Evolutionary conservation across 2,797 vertebrate genomes (phyloP).

Genomic region (Australoheros facetus): DNA sequence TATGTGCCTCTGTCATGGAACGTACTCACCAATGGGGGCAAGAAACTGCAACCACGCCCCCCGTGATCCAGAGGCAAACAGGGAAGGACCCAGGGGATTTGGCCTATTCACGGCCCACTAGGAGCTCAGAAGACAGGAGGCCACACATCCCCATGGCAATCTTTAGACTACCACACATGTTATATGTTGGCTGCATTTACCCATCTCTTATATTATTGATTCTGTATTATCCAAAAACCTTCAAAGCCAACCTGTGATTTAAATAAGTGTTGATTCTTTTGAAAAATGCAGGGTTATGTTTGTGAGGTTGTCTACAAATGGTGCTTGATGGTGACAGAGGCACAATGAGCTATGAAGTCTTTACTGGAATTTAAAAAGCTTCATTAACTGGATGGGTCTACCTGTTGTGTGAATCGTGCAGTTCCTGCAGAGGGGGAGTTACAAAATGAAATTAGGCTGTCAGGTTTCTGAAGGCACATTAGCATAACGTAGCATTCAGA

Average conservation of each 20-base stretch:
- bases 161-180: no score
- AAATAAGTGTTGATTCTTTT: constrained; percentile 7
- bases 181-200: no score
- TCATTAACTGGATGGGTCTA: constrained; percentile 48
- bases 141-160: no score
- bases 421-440: constrained; percentile 22
- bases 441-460: constrained; percentile 58
- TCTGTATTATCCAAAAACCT: constrained; percentile 1
- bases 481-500: constrained; percentile 54
- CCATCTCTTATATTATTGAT: no score
- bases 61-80: no score
- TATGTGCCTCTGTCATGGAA: no score
- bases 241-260: constrained; percentile 26
- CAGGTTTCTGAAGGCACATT: constrained; percentile 59
- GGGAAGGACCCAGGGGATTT: no score
- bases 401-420: constrained; percentile 13
- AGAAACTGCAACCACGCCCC: no score
- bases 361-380: constrained; percentile 58
- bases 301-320: constrained; percentile 8
- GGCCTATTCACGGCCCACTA: no score
- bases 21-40: no score
- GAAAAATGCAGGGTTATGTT: background rate
- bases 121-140: no score
- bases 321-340: constrained; percentile 10
- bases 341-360: constrained; percentile 24